Percentiles rank a stretch among this genome's conserved stretches.
Evolutionary conservation across 1,140 invertebrate species (phyloP).

Genomic region (Stegodyphus mimosarum): DNA sequence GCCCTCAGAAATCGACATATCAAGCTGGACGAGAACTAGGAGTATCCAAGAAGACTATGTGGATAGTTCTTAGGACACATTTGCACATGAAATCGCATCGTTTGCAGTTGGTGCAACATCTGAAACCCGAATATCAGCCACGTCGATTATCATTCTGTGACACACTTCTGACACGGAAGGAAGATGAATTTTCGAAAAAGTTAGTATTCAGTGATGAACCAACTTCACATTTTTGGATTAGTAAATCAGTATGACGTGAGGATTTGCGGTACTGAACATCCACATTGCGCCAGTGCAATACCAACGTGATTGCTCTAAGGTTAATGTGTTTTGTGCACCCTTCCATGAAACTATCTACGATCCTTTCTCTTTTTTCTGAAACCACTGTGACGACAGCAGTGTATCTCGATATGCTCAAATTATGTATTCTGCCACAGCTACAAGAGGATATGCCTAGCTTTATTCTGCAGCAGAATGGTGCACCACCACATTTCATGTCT

Average conservation of each 20-base stretch:
- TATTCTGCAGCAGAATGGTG: background rate
- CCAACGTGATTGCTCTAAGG: background rate
- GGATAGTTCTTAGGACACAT: background rate
- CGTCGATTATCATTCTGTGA: background rate
- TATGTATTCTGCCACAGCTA: conserved; percentile 4
- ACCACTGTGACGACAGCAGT: background rate
- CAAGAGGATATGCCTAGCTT: conserved; percentile 6
- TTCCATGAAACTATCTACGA: background rate
- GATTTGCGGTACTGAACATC: background rate
- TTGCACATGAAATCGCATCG: too few species aligned
- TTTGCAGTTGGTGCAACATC: background rate
- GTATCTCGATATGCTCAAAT: background rate
- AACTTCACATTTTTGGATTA: conserved; percentile 17
- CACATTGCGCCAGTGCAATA: background rate
- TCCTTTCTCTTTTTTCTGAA: background rate
- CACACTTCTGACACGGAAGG: too few species aligned
- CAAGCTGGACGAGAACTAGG: background rate
- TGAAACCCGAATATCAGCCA: background rate
- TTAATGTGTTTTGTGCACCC: background rate
- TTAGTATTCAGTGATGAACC: too few species aligned
- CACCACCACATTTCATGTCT: background rate
- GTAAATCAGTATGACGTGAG: background rate
- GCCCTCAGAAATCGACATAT: too few species aligned
- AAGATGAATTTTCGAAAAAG: too few species aligned
- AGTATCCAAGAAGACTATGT: background rate